Percentiles rank a stretch among this genome's conserved stretches.
Conservation (phyloP, 2,888 invertebrate species). For the Spodoptera exigua region DNA sequence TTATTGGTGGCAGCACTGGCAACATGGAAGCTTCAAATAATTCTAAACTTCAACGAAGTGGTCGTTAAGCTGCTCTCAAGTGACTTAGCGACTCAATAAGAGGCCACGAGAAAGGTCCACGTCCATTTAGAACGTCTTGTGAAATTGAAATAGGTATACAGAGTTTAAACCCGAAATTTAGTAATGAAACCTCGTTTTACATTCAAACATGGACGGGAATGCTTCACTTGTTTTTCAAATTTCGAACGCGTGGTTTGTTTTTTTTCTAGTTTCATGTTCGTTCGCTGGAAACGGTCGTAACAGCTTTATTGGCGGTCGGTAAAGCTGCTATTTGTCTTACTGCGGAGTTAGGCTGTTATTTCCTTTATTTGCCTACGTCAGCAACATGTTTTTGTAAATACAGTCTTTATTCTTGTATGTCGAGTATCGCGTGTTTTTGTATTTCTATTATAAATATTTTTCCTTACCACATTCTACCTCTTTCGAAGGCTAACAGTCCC, state of each 20-base stretch:
- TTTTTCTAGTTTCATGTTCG: conserved; percentile 13
- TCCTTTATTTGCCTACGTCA: not conserved
- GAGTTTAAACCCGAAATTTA: conserved; percentile 11
- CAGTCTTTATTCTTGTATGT: not conserved
- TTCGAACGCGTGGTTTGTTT: conserved; percentile 19
- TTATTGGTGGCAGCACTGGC: conserved; percentile 27
- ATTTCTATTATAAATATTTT: too few relatives aligned
- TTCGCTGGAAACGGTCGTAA: not conserved
- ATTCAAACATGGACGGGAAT: conserved; percentile 28
- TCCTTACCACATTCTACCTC: too few relatives aligned
- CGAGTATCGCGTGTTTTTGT: too few relatives aligned
- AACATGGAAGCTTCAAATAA: conserved; percentile 20
- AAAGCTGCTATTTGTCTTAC: conserved; percentile 5
- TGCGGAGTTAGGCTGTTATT: not conserved
- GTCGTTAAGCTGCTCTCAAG: conserved; percentile 28
- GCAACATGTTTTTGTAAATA: not conserved
- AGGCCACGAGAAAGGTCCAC: conserved; percentile 35
- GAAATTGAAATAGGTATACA: conserved; percentile 37
- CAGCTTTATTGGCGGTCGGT: not conserved
- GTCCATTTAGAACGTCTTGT: conserved; percentile 19
- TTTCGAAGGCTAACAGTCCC: too few relatives aligned
- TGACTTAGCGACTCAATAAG: conserved; percentile 36
- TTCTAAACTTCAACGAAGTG: conserved; percentile 11
- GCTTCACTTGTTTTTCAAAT: conserved; percentile 29
- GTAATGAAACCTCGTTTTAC: conserved; percentile 26